These are phyloP conservation scores for Acleris sparsana DNA, from an alignment of 2,888 invertebrate species.

Conservation along the genomic window DNA sequence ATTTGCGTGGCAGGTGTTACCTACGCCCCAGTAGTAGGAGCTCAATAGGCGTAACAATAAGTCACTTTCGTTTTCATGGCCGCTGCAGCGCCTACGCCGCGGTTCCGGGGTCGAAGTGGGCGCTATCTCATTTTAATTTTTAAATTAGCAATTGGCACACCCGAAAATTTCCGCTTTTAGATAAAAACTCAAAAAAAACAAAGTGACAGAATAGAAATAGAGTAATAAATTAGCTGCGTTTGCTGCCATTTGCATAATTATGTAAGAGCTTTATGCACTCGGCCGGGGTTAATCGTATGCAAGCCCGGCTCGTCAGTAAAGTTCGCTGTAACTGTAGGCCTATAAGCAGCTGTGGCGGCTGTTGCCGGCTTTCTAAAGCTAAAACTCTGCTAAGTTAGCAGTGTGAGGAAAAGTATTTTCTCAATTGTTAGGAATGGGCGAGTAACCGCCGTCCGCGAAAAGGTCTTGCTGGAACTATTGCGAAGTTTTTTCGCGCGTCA, in stretches of 20 bases:
- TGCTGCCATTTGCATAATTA: conserved; percentile 67
- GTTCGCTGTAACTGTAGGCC: conserved; percentile 50
- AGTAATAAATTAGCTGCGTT: conserved; percentile 59
- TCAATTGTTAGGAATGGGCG: conserved; percentile 44
- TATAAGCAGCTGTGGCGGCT: conserved; percentile 36
- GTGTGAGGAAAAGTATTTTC: conserved; percentile 47
- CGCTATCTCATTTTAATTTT: conserved; percentile 21
- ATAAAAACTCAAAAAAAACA: conserved; percentile 37
- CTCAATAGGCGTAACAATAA: conserved; percentile 47
- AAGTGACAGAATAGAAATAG: conserved; percentile 42
- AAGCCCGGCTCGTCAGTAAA: conserved; percentile 56
- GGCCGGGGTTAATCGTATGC: conserved; percentile 62
- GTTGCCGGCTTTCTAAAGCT: conserved; percentile 36
- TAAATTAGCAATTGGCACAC: conserved; percentile 32
- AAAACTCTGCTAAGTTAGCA: conserved; percentile 41
- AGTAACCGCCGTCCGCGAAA: conserved; percentile 47
- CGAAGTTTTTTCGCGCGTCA: conserved; percentile 67
- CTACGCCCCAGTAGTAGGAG: conserved; percentile 47
- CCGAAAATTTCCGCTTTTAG: conserved; percentile 55
- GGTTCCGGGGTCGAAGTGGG: conserved; percentile 18
- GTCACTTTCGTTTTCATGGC: conserved; percentile 63
- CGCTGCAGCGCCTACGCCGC: conserved; percentile 42
- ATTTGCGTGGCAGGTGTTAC: conserved; percentile 59
- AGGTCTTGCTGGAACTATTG: conserved; percentile 56
- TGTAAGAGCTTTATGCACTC: conserved; percentile 64